phyloP scores from a whole-genome alignment of 2,797 vertebrate species.

The Phylloscopus collybita region DNA sequence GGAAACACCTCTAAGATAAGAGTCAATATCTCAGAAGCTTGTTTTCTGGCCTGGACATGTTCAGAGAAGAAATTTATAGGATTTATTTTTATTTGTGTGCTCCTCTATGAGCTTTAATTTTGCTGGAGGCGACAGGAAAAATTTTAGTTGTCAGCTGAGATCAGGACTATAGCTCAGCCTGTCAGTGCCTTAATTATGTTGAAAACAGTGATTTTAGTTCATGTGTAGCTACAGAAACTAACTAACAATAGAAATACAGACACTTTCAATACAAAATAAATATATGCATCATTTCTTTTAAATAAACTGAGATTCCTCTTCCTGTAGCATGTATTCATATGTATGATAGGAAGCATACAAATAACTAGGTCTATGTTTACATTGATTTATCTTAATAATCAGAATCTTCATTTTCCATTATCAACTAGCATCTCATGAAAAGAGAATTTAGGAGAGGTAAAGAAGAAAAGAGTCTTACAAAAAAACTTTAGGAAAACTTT shows the following conservation, averaged over 20 bases:
- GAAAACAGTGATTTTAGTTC: slow-evolving; percentile 43
- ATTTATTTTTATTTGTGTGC: slow-evolving; percentile 61
- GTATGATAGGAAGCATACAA: neutral
- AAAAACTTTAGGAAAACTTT: neutral
- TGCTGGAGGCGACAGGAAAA: slow-evolving; percentile 62
- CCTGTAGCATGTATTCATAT: neutral
- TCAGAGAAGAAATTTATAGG: slow-evolving; percentile 37
- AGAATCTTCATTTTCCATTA: neutral
- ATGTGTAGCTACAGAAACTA: neutral
- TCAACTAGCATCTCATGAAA: neutral
- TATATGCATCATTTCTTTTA: neutral
- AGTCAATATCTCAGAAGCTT: slow-evolving; percentile 36
- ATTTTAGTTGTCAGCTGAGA: slow-evolving; percentile 68
- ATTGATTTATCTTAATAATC: neutral
- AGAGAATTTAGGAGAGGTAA: neutral
- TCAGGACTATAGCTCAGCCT: slow-evolving; percentile 30
- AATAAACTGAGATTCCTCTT: neutral
- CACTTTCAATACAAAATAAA: slow-evolving; percentile 9
- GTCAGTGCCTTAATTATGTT: slow-evolving; percentile 58
- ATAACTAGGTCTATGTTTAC: neutral
- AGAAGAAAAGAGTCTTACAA: neutral
- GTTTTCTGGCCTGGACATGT: slow-evolving; percentile 53
- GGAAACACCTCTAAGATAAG: slow-evolving; percentile 42
- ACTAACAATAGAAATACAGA: neutral
- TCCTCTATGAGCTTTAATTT: slow-evolving; percentile 56